Evolutionary conservation across 2,113 vertebrate species (phyloP), one percentile per base, ranked within the genome.

Genomic region (Phyllostomus hastatus): DNA sequence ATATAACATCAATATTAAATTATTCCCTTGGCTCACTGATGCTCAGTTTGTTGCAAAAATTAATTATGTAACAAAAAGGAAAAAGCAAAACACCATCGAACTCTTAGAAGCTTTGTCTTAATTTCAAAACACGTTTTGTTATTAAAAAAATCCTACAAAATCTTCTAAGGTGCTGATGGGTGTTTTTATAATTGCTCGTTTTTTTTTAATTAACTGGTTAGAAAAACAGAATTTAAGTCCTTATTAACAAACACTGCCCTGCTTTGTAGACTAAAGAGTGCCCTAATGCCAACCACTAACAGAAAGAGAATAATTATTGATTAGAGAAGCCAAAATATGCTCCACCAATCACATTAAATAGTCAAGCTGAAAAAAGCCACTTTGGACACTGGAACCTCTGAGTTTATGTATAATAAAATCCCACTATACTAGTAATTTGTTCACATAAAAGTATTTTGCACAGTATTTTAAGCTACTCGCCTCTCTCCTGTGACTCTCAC

Each of bases 161-260:
- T 88, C 50, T 76, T 85, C 64, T 66, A 86, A 81, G 17, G 38
- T 66, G n/a, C 50, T 86, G 12, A 89, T 43, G 31, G 48, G 22
- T 88, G 22, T 81, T 97, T 92, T 26, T 86, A 8, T 90, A 50
- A 86, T 22, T 91, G 17, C 81, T 64, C 43, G 4, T 35, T 61
- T 26, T 41, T 33, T 80, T 73, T 88, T 22, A 81, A 81, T 41
- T 80, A 94, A 78, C 35, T 89, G 10, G 64, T 64, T 94, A 86
- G 72, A 67, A 82, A 91, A 87, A 81, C 6, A 88, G 31, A 83
- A 43, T 6, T 11, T 67, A 46, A 80, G 41, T 73, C 35, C 79
- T 89, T 81, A 24, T 87, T 87, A 85, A 94, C 61, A 73, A 94
- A 90, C 72, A 95, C 31, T 79, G 89, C 79, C 38, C 38, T 66